Evolutionary conservation across 2,888 invertebrate species (phyloP).

Genomic region (Gibbula magus): DNA sequence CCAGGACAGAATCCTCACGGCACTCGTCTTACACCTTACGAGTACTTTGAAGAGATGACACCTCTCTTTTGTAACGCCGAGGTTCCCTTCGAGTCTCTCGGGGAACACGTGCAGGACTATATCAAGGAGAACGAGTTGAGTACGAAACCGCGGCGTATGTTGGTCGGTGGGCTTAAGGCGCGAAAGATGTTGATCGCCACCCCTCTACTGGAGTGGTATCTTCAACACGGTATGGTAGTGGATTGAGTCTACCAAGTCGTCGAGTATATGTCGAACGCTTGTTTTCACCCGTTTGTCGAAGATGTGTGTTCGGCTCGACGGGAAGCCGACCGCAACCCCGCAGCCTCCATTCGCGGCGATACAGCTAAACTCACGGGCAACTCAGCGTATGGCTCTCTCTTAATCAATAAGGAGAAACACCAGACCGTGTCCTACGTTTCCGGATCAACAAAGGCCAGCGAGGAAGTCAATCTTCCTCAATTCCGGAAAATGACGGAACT

Average conservation of each 20-base stretch:
- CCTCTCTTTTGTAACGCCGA: neutral
- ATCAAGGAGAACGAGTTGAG: neutral
- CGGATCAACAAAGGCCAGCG: neutral
- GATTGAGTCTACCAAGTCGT: neutral
- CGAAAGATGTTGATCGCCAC: neutral
- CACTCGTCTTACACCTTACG: neutral
- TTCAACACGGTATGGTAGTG: neutral
- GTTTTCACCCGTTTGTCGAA: neutral
- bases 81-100: too few species aligned
- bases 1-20: too few species aligned
- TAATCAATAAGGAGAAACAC: neutral
- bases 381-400: too few species aligned
- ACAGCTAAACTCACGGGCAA: neutral
- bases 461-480: neutral
- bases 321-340: neutral
- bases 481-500: neutral
- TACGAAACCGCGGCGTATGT: neutral
- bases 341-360: neutral
- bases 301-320: neutral
- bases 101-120: too few species aligned
- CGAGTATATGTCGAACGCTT: neutral
- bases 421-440: neutral
- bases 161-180: neutral
- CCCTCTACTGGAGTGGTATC: neutral
- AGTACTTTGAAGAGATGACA: conserved; percentile 5